These are phyloP conservation scores for Sitobion miscanthi DNA, from an alignment of 1,140 invertebrate species.

Conservation along the genomic window DNA sequence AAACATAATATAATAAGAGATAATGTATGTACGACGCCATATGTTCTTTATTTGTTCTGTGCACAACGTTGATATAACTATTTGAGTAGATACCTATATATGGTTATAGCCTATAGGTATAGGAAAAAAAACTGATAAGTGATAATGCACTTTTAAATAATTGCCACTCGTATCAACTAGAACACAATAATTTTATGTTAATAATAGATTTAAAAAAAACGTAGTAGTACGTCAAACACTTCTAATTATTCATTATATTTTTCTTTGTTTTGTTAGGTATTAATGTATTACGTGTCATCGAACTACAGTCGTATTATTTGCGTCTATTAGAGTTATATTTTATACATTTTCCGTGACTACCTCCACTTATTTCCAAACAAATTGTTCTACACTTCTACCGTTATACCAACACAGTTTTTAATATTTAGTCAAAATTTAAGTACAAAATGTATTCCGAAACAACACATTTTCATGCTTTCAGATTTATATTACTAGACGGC, in stretches of 20 bases:
- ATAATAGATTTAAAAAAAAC: not conserved
- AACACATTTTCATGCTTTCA: not conserved
- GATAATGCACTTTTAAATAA: conserved; percentile 13
- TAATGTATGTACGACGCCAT: not conserved
- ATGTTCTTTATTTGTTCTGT: not conserved
- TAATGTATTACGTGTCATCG: not conserved
- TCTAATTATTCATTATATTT: not conserved
- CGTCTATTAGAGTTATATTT: not conserved
- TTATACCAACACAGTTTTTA: not conserved
- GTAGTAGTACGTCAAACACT: not conserved
- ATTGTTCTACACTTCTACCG: not conserved
- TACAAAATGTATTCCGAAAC: not conserved
- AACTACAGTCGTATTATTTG: not conserved
- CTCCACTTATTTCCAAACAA: not conserved
- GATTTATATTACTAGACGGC: not conserved
- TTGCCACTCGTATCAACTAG: not conserved
- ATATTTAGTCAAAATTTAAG: not conserved
- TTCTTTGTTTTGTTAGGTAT: not conserved
- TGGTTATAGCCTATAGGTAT: too few species aligned
- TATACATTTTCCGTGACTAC: not conserved
- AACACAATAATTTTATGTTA: not conserved
- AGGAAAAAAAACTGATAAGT: not conserved
- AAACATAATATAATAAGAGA: conserved; percentile 1
- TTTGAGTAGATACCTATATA: too few species aligned
- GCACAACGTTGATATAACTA: not conserved